A percentile compares a stretch with the other conserved stretches of the same genome.
Evolutionary conservation across 2,888 invertebrate genomes (phyloP).

Genomic region (Luffia ferchaultella): DNA sequence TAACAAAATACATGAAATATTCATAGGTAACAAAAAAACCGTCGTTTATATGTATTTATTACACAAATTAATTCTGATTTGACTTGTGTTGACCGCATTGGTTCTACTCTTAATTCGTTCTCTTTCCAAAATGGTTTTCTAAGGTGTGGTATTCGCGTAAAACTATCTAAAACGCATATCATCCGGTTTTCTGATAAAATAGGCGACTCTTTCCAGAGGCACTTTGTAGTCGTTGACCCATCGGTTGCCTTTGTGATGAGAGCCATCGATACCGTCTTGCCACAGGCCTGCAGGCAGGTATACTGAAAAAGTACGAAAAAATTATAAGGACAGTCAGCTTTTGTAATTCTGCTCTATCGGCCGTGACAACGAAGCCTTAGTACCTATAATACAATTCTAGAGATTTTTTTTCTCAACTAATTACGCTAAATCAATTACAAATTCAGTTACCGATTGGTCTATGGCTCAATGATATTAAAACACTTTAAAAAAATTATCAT

Average conservation of each 20-base stretch:
- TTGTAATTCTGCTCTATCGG: too few relatives aligned
- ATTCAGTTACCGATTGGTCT: too few relatives aligned
- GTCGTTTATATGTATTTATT: background rate
- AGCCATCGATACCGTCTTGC: constrained; percentile 91
- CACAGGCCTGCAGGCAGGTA: constrained; percentile 92
- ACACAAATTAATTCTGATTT: background rate
- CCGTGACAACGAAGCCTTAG: too few relatives aligned
- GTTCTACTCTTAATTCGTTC: background rate
- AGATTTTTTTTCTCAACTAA: too few relatives aligned
- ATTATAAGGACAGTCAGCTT: too few relatives aligned
- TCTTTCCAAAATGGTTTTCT: too few relatives aligned
- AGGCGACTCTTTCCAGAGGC: constrained; percentile 80
- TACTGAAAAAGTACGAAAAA: constrained; percentile 66
- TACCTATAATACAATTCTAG: too few relatives aligned
- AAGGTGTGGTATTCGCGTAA: too few relatives aligned
- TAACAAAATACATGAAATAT: background rate
- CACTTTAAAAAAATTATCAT: too few relatives aligned
- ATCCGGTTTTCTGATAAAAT: constrained; percentile 85
- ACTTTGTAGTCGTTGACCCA: constrained; percentile 92
- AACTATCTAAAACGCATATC: constrained; percentile 76
- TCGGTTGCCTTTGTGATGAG: constrained; percentile 84
- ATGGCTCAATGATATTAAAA: too few relatives aligned
- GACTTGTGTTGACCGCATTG: background rate
- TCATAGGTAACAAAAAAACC: background rate
- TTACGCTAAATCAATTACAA: too few relatives aligned